Evolutionary conservation across 2,888 invertebrate genomes (phyloP), one percentile per base, ranked within the genome.

Genomic region (Noctuana brunneofusca): DNA sequence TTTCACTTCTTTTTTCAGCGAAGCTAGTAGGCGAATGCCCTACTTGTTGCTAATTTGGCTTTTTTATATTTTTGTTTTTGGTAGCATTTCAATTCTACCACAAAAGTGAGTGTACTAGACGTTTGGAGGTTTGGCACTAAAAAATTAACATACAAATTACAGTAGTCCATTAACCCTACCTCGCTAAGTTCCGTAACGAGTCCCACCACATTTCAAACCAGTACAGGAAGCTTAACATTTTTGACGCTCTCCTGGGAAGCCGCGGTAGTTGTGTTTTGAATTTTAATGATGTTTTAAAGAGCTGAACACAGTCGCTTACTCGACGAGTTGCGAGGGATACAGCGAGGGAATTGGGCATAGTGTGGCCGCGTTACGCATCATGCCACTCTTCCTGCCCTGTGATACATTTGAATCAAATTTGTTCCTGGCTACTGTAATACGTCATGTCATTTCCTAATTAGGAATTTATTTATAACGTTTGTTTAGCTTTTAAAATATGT

Each of bases 251-350:
- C 66, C 60, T 66, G 66, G 64, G 43, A 70, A 73, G 70, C 53
- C n/a, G 53, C 43, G 32, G 67, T 70, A 69, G 75, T 67, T 74
- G 75, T 75, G 78, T 71, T 76, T 74, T 84, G 83, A 84, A 87
- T 87, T 83, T 83, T 81, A 87, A 86, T 83, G 76, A 79, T 71
- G 75, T 77, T 80, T 74, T 75, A 79, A 80, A 76, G 71, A 75
- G 72, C 63, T 41, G 3, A 41, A 41, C 41, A 41, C 41, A 16
- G 41, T 9, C 41, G 41, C 8, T n/a, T n/a, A n/a, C n/a, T n/a
- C n/a, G n/a, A n/a, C n/a, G n/a, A n/a, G n/a, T n/a, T n/a, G n/a
- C n/a, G n/a, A n/a, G n/a, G n/a, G n/a, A n/a, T n/a, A n/a, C n/a
- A n/a, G n/a, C n/a, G n/a, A n/a, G n/a, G n/a, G n/a, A n/a, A n/a